phyloP scores from a whole-genome alignment of 2,797 vertebrate species.

The Peromyscus aztecus region DNA sequence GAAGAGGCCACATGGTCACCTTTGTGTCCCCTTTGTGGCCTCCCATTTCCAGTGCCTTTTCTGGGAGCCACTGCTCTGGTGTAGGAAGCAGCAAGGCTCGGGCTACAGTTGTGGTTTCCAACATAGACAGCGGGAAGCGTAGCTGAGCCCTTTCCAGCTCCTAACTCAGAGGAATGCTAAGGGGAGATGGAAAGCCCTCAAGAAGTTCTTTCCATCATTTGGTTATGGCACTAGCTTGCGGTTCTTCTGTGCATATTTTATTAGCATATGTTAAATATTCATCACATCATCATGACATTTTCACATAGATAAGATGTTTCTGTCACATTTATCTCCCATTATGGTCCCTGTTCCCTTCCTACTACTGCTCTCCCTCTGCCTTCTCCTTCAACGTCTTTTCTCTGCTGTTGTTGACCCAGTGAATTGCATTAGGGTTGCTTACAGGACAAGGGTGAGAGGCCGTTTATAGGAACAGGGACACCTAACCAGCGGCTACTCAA shows the following conservation, averaged over 20 bases:
- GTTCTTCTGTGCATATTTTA: not conserved
- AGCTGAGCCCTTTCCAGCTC: no score
- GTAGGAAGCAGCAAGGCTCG: not conserved
- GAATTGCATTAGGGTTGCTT: not conserved
- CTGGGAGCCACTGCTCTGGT: not conserved
- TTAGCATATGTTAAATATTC: no score
- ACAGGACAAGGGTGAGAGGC: not conserved
- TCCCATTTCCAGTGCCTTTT: not conserved
- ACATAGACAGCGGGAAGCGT: not conserved
- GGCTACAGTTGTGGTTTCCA: not conserved
- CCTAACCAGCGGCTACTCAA: not conserved
- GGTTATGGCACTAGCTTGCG: not conserved
- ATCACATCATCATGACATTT: not conserved
- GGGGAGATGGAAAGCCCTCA: not conserved
- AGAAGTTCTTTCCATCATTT: not conserved
- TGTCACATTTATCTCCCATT: not conserved
- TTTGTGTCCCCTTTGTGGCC: not conserved
- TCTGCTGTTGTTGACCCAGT: not conserved
- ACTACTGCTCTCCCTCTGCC: not conserved
- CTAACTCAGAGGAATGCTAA: no score
- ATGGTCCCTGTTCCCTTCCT: not conserved
- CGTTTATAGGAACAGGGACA: not conserved
- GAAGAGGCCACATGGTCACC: not conserved
- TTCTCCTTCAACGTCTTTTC: no score
- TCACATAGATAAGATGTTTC: no score